Base-by-base conservation (phyloP, 2,797 vertebrate species). In the Thamnophis elegans region DNA sequence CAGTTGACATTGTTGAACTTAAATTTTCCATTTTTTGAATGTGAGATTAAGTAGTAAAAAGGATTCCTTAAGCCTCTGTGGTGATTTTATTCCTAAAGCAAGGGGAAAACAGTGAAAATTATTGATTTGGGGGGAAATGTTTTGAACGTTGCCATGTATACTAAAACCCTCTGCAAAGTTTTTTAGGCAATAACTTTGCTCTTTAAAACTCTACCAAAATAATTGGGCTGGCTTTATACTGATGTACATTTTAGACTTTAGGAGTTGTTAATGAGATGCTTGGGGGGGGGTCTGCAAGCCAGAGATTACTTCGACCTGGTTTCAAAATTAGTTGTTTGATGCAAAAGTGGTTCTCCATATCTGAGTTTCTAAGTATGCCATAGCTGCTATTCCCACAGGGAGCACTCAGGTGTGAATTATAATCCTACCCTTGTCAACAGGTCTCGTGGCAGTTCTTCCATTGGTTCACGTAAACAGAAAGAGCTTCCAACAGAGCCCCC, bases 401-500 rank as follows among this genome's bases (percentile, higher is more conserved):
- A 87, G n/a, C 36, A 6, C 13, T 82, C 47, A 25, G 36, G 96
- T 95, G 91, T 85, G 95, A 91, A 95, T 94, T 78, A 91, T 73
- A 36, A 9, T 54, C 20, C 20, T 91, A 16, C 73, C 85, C 90
- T 73, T 88, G 1, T 36, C 78, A 11, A 90, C 94, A 98, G 98
- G 95, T 97, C 98, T 94, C 98, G 98, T 26, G 98, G 98, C 51
- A 98, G 97, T 47, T 96, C 98, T 0, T 93, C 98, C 55, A 98
- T 98, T 87, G 98, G 98, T 59, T 96, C 98, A 94, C 98, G 98
- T 95, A 99, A 98, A 97, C 98, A 99, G 97, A 99, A 99, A 98
- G 99, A 99, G 93, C 97, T 99, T 94, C 99, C 99, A 0, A 97
- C 98, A 95, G 99, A 99, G 93, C 99, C 99, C 12, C 99, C 99